Conservation (phyloP, 2,797 vertebrate species). For the Melanogrammus aeglefinus region DNA sequence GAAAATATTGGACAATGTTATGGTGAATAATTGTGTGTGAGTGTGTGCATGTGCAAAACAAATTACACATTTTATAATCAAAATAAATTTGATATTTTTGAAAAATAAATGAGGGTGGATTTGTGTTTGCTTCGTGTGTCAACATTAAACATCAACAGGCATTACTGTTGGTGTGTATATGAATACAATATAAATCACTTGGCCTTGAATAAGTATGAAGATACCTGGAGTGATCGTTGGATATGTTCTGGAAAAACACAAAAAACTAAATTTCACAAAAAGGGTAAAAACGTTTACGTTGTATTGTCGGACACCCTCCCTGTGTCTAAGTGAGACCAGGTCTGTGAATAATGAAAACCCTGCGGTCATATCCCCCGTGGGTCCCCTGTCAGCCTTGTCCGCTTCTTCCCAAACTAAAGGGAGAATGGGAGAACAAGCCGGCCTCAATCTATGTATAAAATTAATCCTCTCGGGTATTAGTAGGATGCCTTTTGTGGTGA, state of each 20-base stretch:
- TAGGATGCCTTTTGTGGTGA: not conserved
- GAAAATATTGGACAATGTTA: constrained; percentile 77
- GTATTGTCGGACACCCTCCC: not conserved
- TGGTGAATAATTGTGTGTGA: constrained; percentile 83
- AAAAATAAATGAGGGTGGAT: constrained; percentile 34
- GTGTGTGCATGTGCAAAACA: constrained; percentile 88
- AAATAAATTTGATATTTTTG: constrained; percentile 97
- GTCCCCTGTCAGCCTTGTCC: not conserved
- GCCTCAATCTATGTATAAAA: not conserved
- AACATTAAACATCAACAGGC: not conserved
- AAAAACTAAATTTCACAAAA: not conserved
- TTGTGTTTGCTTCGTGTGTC: not conserved
- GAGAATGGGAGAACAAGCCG: not conserved
- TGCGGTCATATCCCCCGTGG: not conserved
- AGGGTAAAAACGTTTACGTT: not conserved
- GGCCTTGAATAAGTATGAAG: not conserved
- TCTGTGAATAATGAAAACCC: too few species aligned
- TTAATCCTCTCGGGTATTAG: not conserved
- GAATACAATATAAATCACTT: not conserved
- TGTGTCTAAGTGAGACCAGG: too few species aligned
- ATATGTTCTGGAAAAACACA: not conserved
- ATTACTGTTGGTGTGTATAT: not conserved
- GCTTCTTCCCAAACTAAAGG: not conserved
- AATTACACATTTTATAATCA: constrained; percentile 83
- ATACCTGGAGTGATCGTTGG: not conserved